phyloP scores from a whole-genome alignment of 2,888 invertebrate species.

The Noctua janthina region DNA sequence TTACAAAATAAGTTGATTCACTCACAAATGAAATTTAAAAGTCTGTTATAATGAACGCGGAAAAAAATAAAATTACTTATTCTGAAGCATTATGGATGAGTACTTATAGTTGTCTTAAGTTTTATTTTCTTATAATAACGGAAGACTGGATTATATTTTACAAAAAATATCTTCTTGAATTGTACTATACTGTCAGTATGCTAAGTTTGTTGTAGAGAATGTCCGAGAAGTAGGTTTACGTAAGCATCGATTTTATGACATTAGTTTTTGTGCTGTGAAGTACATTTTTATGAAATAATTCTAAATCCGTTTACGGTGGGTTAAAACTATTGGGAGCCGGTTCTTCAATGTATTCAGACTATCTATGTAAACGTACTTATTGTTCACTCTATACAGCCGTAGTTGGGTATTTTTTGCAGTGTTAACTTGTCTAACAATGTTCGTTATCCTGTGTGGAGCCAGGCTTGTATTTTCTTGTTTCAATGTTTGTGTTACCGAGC shows the following conservation, averaged over 20 bases:
- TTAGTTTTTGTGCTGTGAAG: constrained; percentile 11
- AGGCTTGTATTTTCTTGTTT: constrained; percentile 44
- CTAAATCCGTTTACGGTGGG: not conserved
- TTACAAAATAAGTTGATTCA: constrained; percentile 23
- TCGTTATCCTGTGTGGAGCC: constrained; percentile 31
- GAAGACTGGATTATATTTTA: constrained; percentile 29
- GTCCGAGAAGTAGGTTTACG: constrained; percentile 37
- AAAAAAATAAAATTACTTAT: not conserved
- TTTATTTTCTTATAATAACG: constrained; percentile 24
- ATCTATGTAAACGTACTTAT: constrained; percentile 28
- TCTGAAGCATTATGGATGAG: constrained; percentile 20
- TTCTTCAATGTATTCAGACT: constrained; percentile 21
- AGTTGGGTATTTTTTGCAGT: constrained; percentile 21
- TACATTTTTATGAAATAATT: constrained; percentile 4
- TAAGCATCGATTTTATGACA: constrained; percentile 8
- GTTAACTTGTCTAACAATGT: constrained; percentile 41
- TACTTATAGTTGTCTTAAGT: constrained; percentile 37
- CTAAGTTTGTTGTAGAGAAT: constrained; percentile 30
- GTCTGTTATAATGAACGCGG: constrained; percentile 39
- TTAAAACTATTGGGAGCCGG: not conserved
- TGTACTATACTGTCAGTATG: constrained; percentile 24
- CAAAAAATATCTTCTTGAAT: constrained; percentile 11
- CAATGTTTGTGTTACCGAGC: constrained; percentile 46
- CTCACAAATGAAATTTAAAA: constrained; percentile 4
- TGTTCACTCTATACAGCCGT: constrained; percentile 1